These are phyloP conservation scores for Lymantria dispar DNA, from an alignment of 2,888 invertebrate species.

Conservation along the genomic window DNA sequence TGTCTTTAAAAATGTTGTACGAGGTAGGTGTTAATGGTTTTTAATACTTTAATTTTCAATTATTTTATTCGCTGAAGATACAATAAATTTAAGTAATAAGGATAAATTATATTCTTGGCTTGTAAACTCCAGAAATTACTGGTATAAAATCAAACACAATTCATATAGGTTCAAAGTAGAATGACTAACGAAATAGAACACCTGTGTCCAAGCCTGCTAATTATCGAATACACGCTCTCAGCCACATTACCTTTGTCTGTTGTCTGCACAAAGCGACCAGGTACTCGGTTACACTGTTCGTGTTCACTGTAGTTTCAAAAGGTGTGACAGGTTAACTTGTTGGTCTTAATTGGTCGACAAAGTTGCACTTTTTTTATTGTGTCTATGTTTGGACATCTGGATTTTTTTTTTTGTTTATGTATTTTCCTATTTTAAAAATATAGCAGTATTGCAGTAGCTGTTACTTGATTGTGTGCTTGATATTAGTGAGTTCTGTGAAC, in stretches of 20 bases:
- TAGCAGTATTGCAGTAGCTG: too few species aligned
- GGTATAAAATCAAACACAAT: too few species aligned
- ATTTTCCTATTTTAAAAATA: too few species aligned
- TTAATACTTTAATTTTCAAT: not conserved
- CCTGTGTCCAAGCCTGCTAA: constrained; percentile 30
- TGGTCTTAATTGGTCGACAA: constrained; percentile 6
- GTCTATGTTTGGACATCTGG: not conserved
- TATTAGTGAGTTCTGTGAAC: too few species aligned
- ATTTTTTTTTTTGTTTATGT: too few species aligned
- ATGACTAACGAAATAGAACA: not conserved
- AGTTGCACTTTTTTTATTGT: constrained; percentile 1
- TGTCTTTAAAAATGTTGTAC: too few species aligned
- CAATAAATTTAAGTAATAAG: not conserved
- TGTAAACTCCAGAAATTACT: too few species aligned
- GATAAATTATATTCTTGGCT: not conserved
- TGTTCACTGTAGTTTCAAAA: constrained; percentile 4
- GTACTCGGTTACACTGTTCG: constrained; percentile 3
- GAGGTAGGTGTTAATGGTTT: too few species aligned
- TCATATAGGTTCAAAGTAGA: constrained; percentile 21
- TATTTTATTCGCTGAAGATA: not conserved
- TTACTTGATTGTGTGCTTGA: too few species aligned
- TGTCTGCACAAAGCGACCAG: constrained; percentile 6
- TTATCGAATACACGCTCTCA: constrained; percentile 31
- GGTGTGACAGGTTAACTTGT: constrained; percentile 8
- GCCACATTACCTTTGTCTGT: constrained; percentile 38